These are phyloP conservation scores for Brachionus calyciflorus DNA, from an alignment of 1,140 invertebrate species.

Conservation along the genomic window DNA sequence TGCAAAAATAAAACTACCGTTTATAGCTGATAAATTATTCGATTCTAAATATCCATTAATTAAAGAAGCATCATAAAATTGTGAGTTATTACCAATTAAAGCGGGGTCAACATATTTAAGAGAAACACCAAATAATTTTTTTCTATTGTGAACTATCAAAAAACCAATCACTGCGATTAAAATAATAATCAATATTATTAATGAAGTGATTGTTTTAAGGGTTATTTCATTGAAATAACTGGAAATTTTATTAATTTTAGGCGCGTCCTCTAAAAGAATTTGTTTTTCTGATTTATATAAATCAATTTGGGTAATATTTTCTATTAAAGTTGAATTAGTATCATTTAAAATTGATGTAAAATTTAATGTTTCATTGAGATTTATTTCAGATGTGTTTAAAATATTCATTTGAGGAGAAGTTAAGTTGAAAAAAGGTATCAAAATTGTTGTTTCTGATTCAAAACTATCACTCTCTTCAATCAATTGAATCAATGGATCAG, in stretches of 20 bases:
- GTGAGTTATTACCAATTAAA: constrained; percentile 3
- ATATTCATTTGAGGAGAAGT: too few relatives aligned
- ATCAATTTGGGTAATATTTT: background rate
- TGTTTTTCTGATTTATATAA: background rate
- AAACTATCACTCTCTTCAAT: too few relatives aligned
- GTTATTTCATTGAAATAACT: background rate
- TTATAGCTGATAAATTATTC: background rate
- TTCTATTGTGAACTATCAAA: background rate
- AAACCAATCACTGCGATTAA: background rate
- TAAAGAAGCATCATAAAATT: constrained; percentile 1
- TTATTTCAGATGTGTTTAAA: background rate
- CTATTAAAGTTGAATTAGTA: background rate
- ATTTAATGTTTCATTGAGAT: too few relatives aligned
- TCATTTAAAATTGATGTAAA: background rate
- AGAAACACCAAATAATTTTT: background rate
- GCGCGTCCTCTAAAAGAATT: background rate
- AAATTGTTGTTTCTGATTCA: too few relatives aligned
- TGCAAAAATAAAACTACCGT: constrained; percentile 1
- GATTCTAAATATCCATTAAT: constrained; percentile 33
- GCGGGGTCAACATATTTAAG: background rate
- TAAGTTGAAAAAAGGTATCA: too few relatives aligned
- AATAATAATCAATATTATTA: background rate
- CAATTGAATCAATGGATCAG: background rate
- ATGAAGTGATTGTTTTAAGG: background rate
- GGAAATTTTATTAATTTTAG: background rate